Evolutionary conservation across 2,797 vertebrate species (phyloP).

Genomic region (Karalla daura): DNA sequence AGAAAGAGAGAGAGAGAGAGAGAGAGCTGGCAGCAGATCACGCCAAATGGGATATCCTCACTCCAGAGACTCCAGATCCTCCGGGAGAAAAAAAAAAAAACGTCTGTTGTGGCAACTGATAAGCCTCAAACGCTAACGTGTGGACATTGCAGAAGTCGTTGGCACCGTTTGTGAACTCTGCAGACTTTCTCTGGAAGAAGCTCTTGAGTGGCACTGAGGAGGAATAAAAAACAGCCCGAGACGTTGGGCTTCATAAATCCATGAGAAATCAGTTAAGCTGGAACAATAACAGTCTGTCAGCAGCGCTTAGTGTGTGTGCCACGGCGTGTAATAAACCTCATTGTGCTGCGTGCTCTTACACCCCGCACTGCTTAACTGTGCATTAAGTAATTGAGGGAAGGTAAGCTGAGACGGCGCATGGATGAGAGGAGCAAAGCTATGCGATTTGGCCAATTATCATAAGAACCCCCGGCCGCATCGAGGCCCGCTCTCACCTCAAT

Average conservation of each 20-base stretch:
- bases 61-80: conserved; percentile 51
- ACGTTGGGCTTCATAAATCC: conserved; percentile 26
- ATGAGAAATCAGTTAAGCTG: conserved; percentile 45
- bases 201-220: conserved; percentile 14
- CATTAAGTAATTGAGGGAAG: conserved; percentile 33
- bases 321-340: conserved; percentile 26
- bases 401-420: conserved; percentile 24
- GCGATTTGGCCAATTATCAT: conserved; percentile 47
- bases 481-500: conserved; percentile 56
- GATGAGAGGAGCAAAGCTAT: conserved; percentile 48
- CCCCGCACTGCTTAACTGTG: conserved; percentile 17
- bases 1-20: too few species aligned
- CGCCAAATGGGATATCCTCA: conserved; percentile 67
- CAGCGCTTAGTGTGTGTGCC: conserved; percentile 27
- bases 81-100: conserved; percentile 48
- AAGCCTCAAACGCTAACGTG: conserved; percentile 23
- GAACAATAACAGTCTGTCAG: conserved; percentile 52
- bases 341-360: conserved; percentile 13
- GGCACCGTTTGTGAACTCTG: conserved; percentile 1
- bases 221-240: conserved; percentile 14
- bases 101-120: conserved; percentile 40
- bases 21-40: conserved; percentile 59
- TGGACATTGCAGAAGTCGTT: conserved; percentile 11
- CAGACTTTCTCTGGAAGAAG: background rate
- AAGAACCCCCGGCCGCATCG: conserved; percentile 25